Evolutionary conservation across 2,888 invertebrate genomes (phyloP).

Genomic region (Drosophila greeni): DNA sequence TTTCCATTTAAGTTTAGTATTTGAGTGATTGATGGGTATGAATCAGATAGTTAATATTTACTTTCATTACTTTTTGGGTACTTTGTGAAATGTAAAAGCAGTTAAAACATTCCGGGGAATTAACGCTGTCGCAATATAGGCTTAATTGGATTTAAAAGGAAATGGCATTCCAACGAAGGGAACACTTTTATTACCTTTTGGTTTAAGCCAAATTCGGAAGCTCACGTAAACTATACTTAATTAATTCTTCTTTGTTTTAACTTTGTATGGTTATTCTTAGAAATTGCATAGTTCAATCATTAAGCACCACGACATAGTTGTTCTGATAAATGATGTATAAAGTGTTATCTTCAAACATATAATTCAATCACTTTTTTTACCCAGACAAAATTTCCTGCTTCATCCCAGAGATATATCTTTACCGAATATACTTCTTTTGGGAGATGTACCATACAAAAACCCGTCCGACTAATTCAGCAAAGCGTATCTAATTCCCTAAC

Average conservation of each 20-base stretch:
- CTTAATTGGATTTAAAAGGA: conserved; percentile 3
- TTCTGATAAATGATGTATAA: conserved; percentile 32
- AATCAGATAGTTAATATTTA: neutral
- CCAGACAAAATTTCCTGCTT: conserved; percentile 10
- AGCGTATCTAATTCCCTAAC: conserved; percentile 58
- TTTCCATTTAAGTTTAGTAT: neutral
- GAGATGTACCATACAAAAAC: conserved; percentile 21
- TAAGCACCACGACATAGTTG: conserved; percentile 17
- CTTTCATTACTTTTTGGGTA: neutral
- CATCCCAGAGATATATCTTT: conserved; percentile 7
- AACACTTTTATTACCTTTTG: neutral
- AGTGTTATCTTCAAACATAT: conserved; percentile 25
- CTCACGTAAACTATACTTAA: conserved; percentile 11
- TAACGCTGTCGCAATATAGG: neutral
- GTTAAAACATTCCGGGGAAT: neutral
- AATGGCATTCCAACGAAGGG: conserved; percentile 6
- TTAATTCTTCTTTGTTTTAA: conserved; percentile 17
- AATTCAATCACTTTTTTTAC: conserved; percentile 14
- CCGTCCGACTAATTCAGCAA: conserved; percentile 43
- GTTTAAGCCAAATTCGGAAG: conserved; percentile 6
- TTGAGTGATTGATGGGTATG: conserved; percentile 3
- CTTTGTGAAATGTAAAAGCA: neutral
- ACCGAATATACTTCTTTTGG: conserved; percentile 14
- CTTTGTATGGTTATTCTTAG: conserved; percentile 26
- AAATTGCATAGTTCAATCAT: conserved; percentile 35